Base-by-base conservation (phyloP, 2,113 vertebrate species). In the Martes martes region DNA sequence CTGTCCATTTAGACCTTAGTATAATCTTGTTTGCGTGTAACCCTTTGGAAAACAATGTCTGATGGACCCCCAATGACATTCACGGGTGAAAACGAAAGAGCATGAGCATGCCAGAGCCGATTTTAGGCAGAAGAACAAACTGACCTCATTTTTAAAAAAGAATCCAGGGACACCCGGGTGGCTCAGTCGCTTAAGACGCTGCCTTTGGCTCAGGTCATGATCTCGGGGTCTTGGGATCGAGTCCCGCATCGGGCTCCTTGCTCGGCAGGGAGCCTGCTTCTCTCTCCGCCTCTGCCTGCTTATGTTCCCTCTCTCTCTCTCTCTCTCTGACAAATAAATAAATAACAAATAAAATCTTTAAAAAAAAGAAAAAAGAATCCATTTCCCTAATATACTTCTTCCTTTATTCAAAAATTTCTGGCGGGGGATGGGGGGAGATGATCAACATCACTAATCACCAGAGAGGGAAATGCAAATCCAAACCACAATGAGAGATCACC, bases 341-440 rank as follows among this genome's bases (percentile, higher is more conserved):
- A 52, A 52, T 52, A 52, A 52, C 50, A 52, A 52, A 52, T 52
- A 5, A 52, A 52, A 52, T 52, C 50, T 52, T 52, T 16, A 16
- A 52, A 52, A 52, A 52, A 52, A 52, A 52, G 5, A 45, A 83
- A 96, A 91, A 74, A 13, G 33, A 91, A 97, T 78, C 52, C 26
- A 83, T 83, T 91, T 95, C 73, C 47, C 59, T 89, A 94, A 82
- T 61, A 59, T 26, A 79, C 81, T 83, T 90, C 57, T 95, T 91
- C 47, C 36, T 65, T 92, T 92, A 50, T 65, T 73, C n/a, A 78
- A 81, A 94, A 74, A 28, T 47, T 45, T n/a, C 52, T 76, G 52
- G 52, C 10, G 52, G 52, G 23, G 69, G 39, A 2, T 1, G 5
- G 36, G 73, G 42, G 14, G 16, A 19, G 74, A 76, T 39, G 33